Conservation (phyloP, 2,888 invertebrate genomes). For the Nezara viridula region DNA sequence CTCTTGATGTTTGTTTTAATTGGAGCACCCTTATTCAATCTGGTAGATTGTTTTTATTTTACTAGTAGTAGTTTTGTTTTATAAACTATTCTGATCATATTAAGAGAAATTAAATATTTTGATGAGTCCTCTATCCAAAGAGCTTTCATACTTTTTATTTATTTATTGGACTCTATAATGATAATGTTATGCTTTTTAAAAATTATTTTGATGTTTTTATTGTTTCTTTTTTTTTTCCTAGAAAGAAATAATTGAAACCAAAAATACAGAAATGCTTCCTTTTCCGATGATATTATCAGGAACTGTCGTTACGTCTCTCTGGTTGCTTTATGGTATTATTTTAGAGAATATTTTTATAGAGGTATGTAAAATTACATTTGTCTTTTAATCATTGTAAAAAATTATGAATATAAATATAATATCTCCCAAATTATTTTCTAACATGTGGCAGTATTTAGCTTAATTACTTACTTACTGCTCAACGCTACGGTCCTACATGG, state of each 20-base stretch:
- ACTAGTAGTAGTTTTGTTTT: not conserved
- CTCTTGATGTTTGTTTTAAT: conserved; percentile 77
- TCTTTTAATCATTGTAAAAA: not conserved
- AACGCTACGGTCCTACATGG: too few relatives aligned
- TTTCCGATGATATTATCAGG: conserved; percentile 90
- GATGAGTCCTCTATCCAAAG: not conserved
- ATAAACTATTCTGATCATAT: not conserved
- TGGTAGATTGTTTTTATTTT: conserved; percentile 69
- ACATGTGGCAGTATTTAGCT: not conserved
- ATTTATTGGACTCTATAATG: not conserved
- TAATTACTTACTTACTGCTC: too few relatives aligned
- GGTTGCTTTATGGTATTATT: conserved; percentile 86
- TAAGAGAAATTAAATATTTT: not conserved
- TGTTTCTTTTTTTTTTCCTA: conserved; percentile 69
- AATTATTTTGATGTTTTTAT: not conserved
- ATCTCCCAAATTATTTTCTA: not conserved
- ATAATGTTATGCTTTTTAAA: not conserved
- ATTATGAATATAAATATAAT: not conserved
- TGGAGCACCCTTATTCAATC: conserved; percentile 78
- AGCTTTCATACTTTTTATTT: too few relatives aligned
- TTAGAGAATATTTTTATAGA: conserved; percentile 82
- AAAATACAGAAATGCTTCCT: conserved; percentile 88
- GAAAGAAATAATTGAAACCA: conserved; percentile 82
- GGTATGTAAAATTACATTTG: conserved; percentile 72
- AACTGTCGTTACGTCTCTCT: conserved; percentile 81